A percentile compares a stretch with the other conserved stretches of the same genome.
These are phyloP conservation scores for Camponotus pennsylvanicus DNA, from an alignment of 1,140 invertebrate genomes.

Conservation along the genomic window DNA sequence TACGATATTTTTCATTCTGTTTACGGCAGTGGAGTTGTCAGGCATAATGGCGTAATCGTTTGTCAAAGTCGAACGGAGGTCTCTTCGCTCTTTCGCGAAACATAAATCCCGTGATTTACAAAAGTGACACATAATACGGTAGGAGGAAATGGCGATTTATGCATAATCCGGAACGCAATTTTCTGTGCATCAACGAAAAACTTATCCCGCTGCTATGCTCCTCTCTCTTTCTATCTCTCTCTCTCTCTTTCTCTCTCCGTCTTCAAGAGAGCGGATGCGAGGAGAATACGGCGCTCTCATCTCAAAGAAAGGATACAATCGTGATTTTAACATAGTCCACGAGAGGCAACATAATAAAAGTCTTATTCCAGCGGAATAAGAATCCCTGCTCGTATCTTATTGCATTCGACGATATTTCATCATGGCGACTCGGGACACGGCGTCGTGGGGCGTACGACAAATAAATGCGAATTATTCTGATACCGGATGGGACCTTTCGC, in stretches of 20 bases:
- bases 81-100: conserved; percentile 35
- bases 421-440: conserved; percentile 67
- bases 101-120: conserved; percentile 62
- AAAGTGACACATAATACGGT: conserved; percentile 69
- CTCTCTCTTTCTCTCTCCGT: no score
- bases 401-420: conserved; percentile 77
- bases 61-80: conserved; percentile 53
- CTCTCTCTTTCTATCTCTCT: not conserved
- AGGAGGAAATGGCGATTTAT: conserved; percentile 67
- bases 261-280: not conserved
- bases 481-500: conserved; percentile 62
- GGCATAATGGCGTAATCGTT: conserved; percentile 60
- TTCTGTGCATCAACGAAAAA: conserved; percentile 54
- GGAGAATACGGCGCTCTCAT: not conserved
- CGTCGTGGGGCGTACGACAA: conserved; percentile 52
- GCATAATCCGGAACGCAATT: conserved; percentile 74
- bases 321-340: conserved; percentile 70
- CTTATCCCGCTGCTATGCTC: conserved; percentile 30
- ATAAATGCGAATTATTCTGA: conserved; percentile 77
- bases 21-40: conserved; percentile 53
- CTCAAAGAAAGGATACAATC: conserved; percentile 63
- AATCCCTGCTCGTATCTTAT: conserved; percentile 67
- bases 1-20: conserved; percentile 61
- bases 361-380: conserved; percentile 65
- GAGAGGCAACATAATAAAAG: conserved; percentile 76